Base-by-base conservation (phyloP, 2,888 invertebrate genomes). In the Rotaria socialis region DNA sequence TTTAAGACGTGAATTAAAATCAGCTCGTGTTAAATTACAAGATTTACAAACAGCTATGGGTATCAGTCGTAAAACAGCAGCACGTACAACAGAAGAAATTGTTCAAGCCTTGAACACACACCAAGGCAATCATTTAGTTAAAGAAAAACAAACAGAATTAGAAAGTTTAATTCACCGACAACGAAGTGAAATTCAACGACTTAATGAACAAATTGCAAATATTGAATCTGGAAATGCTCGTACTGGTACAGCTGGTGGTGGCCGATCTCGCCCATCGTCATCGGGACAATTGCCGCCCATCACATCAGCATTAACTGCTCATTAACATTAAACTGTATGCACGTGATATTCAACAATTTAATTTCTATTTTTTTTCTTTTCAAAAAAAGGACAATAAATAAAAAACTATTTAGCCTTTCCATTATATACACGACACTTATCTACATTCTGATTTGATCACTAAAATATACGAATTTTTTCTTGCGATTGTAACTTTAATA, bases 1-100 rank as follows among this genome's bases (percentile, higher is more conserved):
- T 87, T 90, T 96, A 75, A 93, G 95, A 56, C 93, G 93, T 50
- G 94, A 94, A 90, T 90, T 95, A 87, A 94, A 94, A 90, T 91
- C 93, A 0, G 93, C 94, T 24, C 92, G 94, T 19, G 92, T 93
- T n/a, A 92, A 93, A 58, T 94, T 94, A 88, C 92, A 93, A 87
- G 94, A 94, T 90, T 93, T 95, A 92, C 94, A 94, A 90, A 93
- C 94, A 52, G 90, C 90, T 7, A 89, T 91, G 85, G 91, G 91
- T 22, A 89, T 91, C 19, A 90, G 91, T 87, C 89, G 90, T 85
- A 90, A 90, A 88, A 89, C 75, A 58, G 87, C 87, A 47, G 85
- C 85, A 35, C 56, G 84, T 50, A 87, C 87, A 22, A 87, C 87
- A 22, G 87, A 87, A n/a, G 85, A 85, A 35, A 85, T 87, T 50